Percentiles rank a stretch among this genome's conserved stretches.
These are phyloP conservation scores for Drosophila littoralis DNA, from an alignment of 1,140 invertebrate species.

Conservation along the genomic window DNA sequence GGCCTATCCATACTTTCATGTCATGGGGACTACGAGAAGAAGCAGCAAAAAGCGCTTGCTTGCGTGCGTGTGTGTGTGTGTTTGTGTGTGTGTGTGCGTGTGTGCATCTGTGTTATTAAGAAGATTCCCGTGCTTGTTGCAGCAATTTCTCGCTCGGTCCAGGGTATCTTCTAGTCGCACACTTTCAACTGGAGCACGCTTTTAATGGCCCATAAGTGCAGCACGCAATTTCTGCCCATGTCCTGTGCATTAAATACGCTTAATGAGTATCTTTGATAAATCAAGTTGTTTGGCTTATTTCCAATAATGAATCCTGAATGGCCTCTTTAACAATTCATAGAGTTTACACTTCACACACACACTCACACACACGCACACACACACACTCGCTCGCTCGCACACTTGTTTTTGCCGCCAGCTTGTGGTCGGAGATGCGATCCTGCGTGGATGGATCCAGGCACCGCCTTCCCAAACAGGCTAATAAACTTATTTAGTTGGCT, in stretches of 20 bases:
- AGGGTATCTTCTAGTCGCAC: too few relatives aligned
- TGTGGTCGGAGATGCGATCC: not conserved
- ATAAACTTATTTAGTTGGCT: constrained; percentile 78
- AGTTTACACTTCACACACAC: not conserved
- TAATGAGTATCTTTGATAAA: constrained; percentile 64
- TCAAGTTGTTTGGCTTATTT: constrained; percentile 6
- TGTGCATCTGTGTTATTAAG: too few relatives aligned
- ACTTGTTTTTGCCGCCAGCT: not conserved
- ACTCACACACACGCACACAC: not conserved
- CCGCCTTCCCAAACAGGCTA: constrained; percentile 61
- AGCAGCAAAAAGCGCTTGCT: too few relatives aligned
- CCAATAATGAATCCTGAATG: constrained; percentile 29
- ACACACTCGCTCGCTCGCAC: not conserved
- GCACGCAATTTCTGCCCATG: constrained; percentile 2
- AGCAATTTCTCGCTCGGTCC: too few relatives aligned
- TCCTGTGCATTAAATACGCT: constrained; percentile 37
- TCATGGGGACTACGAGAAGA: too few relatives aligned
- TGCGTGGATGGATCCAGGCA: constrained; percentile 9
- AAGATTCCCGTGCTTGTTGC: too few relatives aligned
- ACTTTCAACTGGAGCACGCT: too few relatives aligned
- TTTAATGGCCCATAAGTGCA: constrained; percentile 38
- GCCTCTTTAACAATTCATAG: constrained; percentile 19
- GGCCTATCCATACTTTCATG: too few relatives aligned
- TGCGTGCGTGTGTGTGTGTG: too few relatives aligned
- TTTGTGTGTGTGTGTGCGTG: too few relatives aligned